Evolutionary conservation across 2,797 vertebrate genomes (phyloP).

Genomic region (Taeniopygia guttata): DNA sequence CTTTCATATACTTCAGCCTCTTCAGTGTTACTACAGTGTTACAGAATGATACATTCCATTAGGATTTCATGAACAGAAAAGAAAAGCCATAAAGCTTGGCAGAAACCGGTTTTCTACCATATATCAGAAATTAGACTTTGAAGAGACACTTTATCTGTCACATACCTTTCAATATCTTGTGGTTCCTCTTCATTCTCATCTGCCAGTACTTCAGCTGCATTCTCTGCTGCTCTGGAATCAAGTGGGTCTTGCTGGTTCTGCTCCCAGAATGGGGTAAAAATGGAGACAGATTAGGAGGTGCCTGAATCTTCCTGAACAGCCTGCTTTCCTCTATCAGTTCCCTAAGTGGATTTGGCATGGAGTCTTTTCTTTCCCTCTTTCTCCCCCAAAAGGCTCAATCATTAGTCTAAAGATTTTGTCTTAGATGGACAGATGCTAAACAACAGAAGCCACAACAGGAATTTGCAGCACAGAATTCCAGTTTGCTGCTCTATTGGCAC

Average conservation of each 20-base stretch:
- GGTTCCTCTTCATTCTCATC: neutral
- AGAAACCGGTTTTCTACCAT: neutral
- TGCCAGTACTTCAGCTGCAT: neutral
- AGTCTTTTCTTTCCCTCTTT: neutral
- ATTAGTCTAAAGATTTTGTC: neutral
- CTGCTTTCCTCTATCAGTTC: neutral
- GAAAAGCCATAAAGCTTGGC: neutral
- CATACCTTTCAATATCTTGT: neutral
- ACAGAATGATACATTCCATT: neutral
- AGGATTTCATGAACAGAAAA: too few species aligned
- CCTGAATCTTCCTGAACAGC: neutral
- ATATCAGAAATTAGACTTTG: neutral
- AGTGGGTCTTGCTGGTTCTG: neutral
- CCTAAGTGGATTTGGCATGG: neutral
- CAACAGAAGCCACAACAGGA: too few species aligned
- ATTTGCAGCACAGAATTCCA: too few species aligned
- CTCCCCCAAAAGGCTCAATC: too few species aligned
- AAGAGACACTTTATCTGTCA: neutral
- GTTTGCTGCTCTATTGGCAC: neutral
- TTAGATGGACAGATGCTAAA: too few species aligned
- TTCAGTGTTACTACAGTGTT: neutral
- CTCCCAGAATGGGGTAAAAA: neutral
- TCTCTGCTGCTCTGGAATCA: too few species aligned
- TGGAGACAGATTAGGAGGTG: too few species aligned
- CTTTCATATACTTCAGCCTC: neutral